Base-by-base conservation (phyloP, 30 jellyfish, hydroid and myxozoan species). In the Turritopsis rubra region DNA sequence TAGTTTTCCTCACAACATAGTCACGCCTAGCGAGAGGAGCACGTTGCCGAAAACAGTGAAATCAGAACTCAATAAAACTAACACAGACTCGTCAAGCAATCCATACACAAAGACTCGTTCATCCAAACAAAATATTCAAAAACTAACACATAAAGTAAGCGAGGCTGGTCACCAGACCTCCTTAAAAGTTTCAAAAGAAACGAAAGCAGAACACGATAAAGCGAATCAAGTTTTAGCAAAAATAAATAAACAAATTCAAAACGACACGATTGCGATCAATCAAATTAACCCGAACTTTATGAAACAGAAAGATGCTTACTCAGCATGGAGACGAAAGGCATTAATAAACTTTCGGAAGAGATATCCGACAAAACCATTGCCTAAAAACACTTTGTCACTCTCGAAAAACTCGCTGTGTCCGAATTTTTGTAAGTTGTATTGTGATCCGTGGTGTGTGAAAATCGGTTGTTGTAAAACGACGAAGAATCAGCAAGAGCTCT, bases 401-500 rank as follows among this genome's bases (percentile, higher is more conserved):
- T 77, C 84, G 28, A 82, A 83, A 53, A 88, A 75, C n/a, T 80
- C 88, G 21, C 27, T 74, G 16, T 91, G 97, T 68, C 97, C 97
- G 22, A 73, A 81, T 1, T 91, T 91, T 76, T 91, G 97, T 65
- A 73, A 80, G 29, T 60, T 28, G 21, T 86, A 83, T 53, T 91
- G 97, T 31, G 97, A 91, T 52, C 83, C 82, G 21, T 91, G 97
- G 97, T 91, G 97, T 65, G 84, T 80, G 54, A 53, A 73, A 21
- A 81, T 86, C 19, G 97, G 97, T 17, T 91, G 97, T 79, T 91
- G 97, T 71, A 81, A 78, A 29, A 52, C 30, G 16, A 16, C 88
- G 18, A 21, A 72, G 31, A 66, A 66, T 27, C 72, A 68, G 29
- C 9, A 21, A 21, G 52, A 16, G 30, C 4, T 82, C n/a, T 68